These are phyloP conservation scores for Sparus aurata DNA, from an alignment of 2,797 vertebrate genomes.

Conservation along the genomic window DNA sequence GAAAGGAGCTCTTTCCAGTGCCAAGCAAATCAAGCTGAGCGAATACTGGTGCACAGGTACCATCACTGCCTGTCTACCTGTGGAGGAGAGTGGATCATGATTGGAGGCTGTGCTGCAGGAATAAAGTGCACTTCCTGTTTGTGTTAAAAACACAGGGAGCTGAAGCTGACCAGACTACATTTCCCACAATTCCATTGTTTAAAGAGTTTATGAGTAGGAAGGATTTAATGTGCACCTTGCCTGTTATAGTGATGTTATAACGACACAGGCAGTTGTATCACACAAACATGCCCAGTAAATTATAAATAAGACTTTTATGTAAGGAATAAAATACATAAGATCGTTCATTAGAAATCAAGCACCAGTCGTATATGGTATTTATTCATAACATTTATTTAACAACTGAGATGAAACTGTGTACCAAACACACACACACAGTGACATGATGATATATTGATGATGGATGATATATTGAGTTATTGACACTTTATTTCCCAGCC, in stretches of 20 bases:
- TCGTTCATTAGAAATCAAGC: neutral
- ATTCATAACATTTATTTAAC: neutral
- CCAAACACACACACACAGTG: neutral
- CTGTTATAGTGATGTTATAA: too few species aligned
- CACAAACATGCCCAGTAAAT: too few species aligned
- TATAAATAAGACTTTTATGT: too few species aligned
- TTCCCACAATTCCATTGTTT: neutral
- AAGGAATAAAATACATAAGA: neutral
- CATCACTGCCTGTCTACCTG: neutral
- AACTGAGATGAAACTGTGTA: neutral
- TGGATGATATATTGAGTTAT: neutral
- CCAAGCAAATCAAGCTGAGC: neutral
- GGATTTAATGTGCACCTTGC: too few species aligned
- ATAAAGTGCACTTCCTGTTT: neutral
- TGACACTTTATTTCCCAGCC: neutral
- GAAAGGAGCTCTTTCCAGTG: neutral
- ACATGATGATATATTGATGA: too few species aligned
- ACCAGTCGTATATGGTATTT: neutral
- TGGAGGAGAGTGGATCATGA: neutral
- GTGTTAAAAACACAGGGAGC: neutral
- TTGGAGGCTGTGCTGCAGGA: neutral
- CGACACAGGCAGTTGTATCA: too few species aligned
- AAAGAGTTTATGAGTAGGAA: neutral
- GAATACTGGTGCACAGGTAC: neutral
- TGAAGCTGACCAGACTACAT: neutral